Evolutionary conservation across 2,888 invertebrate genomes (phyloP).

Genomic region (Scaptomyza cyrtandrae): DNA sequence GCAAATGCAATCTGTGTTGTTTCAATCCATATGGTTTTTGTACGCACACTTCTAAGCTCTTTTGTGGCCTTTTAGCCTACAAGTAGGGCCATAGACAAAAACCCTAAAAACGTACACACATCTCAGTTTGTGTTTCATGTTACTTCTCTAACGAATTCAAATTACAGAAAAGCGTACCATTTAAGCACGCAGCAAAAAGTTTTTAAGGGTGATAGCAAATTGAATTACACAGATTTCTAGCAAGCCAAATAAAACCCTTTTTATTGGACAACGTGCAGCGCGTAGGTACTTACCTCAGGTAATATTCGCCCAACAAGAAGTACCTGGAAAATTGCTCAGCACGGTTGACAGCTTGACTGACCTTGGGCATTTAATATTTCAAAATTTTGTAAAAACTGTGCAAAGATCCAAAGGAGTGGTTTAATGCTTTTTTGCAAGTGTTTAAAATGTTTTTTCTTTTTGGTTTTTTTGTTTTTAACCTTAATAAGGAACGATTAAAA

Average conservation of each 20-base stretch:
- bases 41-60: too few species aligned
- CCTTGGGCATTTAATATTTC: conserved; percentile 3
- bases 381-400: conserved; percentile 19
- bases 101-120: too few species aligned
- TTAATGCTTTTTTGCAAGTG: background rate
- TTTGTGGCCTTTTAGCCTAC: too few species aligned
- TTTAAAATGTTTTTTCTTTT: background rate
- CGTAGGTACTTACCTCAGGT: conserved; percentile 34
- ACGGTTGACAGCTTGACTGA: background rate
- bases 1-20: too few species aligned
- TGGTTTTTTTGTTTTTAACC: conserved; percentile 1
- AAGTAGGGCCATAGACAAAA: too few species aligned
- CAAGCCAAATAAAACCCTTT: conserved; percentile 4
- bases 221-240: conserved; percentile 58
- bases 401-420: conserved; percentile 1
- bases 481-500: conserved; percentile 41
- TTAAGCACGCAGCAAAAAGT: conserved; percentile 34
- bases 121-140: conserved; percentile 1
- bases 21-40: too few species aligned
- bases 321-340: background rate
- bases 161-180: conserved; percentile 10
- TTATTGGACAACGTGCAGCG: background rate
- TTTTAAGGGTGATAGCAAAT: conserved; percentile 19
- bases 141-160: too few species aligned
- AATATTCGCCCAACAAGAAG: background rate